phyloP scores from a whole-genome alignment of 2,113 vertebrate species.

The Serinus canaria region DNA sequence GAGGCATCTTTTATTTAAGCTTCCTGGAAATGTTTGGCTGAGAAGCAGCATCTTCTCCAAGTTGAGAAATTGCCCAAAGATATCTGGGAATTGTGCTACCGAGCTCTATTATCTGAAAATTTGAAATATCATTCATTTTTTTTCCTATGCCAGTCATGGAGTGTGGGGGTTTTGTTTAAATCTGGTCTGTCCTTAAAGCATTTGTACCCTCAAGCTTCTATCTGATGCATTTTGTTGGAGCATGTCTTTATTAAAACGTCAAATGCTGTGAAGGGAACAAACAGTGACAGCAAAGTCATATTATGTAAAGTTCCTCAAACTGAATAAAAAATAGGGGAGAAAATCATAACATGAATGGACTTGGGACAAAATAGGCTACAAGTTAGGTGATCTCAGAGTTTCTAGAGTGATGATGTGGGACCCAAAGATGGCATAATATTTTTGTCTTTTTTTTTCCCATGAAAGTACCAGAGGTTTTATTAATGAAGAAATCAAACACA shows the following conservation, averaged over 20 bases:
- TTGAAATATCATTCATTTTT: not conserved
- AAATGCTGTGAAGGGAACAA: slow-evolving; percentile 32
- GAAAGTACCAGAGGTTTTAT: not conserved
- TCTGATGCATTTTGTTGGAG: not conserved
- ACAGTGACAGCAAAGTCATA: not conserved
- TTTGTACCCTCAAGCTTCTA: slow-evolving; percentile 1
- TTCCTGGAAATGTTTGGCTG: not conserved
- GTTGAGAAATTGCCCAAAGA: not conserved
- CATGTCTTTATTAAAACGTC: not conserved
- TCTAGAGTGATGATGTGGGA: not conserved
- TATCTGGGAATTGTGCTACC: not conserved
- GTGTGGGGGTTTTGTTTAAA: not conserved
- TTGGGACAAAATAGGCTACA: not conserved
- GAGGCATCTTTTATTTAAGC: not conserved
- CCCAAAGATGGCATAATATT: not conserved
- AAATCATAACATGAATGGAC: not conserved
- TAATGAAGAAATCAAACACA: not conserved
- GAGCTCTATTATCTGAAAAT: not conserved
- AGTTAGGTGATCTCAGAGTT: not conserved
- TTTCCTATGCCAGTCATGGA: not conserved
- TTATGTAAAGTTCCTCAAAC: slow-evolving; percentile 8
- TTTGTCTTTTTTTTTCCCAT: not conserved
- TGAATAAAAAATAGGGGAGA: not conserved
- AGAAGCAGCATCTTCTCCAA: not conserved
- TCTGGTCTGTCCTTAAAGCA: not conserved